Conservation (phyloP, 2,888 invertebrate species). For the Nomada ruficornis region DNA sequence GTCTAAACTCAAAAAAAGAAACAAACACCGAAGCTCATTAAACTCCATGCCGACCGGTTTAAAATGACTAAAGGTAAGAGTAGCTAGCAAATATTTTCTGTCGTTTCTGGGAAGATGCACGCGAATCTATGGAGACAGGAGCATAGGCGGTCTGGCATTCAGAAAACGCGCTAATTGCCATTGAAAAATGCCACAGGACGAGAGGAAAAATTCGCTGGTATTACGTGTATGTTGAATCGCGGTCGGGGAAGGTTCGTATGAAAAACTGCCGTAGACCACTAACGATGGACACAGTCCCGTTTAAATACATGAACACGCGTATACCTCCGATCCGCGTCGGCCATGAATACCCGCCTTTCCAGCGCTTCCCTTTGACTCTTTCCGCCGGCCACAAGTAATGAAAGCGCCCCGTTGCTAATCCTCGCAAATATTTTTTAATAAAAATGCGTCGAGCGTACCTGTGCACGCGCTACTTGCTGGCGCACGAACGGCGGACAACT, state of each 20-base stretch:
- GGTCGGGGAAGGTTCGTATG: slow-evolving; percentile 33
- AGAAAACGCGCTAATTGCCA: slow-evolving; percentile 50
- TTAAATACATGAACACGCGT: slow-evolving; percentile 53
- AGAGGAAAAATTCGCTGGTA: slow-evolving; percentile 36
- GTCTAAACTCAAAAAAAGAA: neutral
- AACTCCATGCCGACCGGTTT: neutral
- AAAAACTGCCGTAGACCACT: slow-evolving; percentile 48
- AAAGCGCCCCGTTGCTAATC: slow-evolving; percentile 64
- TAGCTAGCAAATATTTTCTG: slow-evolving; percentile 1
- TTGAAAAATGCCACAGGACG: slow-evolving; percentile 51
- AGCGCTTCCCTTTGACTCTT: slow-evolving; percentile 57
- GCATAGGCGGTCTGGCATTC: slow-evolving; percentile 1
- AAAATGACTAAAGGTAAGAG: slow-evolving; percentile 13
- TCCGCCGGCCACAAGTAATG: slow-evolving; percentile 59
- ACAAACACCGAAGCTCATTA: slow-evolving; percentile 19
- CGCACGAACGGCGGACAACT: slow-evolving; percentile 5
- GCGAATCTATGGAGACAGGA: slow-evolving; percentile 12
- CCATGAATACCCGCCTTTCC: slow-evolving; percentile 55
- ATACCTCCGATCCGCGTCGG: slow-evolving; percentile 39
- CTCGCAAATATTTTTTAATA: slow-evolving; percentile 69
- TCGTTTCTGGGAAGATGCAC: slow-evolving; percentile 5
- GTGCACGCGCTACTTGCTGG: slow-evolving; percentile 41
- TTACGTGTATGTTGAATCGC: slow-evolving; percentile 38
- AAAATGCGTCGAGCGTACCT: slow-evolving; percentile 53
- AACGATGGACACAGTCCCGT: slow-evolving; percentile 55